These are phyloP conservation scores for Nasua narica DNA, from an alignment of 2,797 vertebrate genomes.

Conservation along the genomic window DNA sequence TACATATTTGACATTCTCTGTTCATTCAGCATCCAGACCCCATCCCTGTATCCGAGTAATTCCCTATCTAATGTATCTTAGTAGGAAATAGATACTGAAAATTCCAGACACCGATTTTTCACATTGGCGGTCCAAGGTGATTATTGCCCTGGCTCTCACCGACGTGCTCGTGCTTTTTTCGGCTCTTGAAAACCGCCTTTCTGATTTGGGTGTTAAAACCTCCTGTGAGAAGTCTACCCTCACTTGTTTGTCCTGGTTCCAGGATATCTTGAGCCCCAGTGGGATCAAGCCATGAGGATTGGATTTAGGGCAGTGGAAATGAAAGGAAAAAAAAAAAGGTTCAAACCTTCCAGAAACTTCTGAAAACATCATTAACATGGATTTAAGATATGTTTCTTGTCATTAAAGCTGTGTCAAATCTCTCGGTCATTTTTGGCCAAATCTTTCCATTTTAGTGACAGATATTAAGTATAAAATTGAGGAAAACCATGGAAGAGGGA, in stretches of 20 bases:
- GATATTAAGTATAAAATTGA: constrained; percentile 29
- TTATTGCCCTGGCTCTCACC: neutral
- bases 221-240: neutral
- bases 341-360: neutral
- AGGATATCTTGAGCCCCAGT: too few species aligned
- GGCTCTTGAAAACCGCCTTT: neutral
- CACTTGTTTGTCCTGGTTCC: neutral
- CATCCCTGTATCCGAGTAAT: neutral
- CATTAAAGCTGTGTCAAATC: neutral
- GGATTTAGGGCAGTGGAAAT: neutral
- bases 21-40: neutral
- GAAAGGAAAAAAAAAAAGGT: neutral
- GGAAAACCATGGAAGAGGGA: constrained; percentile 6
- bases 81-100: neutral
- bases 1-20: neutral
- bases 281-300: neutral
- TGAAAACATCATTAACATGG: neutral
- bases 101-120: neutral
- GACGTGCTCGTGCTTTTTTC: neutral
- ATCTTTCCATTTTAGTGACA: constrained; percentile 38
- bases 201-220: neutral
- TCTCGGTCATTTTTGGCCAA: neutral
- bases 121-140: neutral
- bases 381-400: neutral
- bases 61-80: neutral